Base-by-base conservation (phyloP, 2,797 vertebrate genomes). In the Spinus pinus region DNA sequence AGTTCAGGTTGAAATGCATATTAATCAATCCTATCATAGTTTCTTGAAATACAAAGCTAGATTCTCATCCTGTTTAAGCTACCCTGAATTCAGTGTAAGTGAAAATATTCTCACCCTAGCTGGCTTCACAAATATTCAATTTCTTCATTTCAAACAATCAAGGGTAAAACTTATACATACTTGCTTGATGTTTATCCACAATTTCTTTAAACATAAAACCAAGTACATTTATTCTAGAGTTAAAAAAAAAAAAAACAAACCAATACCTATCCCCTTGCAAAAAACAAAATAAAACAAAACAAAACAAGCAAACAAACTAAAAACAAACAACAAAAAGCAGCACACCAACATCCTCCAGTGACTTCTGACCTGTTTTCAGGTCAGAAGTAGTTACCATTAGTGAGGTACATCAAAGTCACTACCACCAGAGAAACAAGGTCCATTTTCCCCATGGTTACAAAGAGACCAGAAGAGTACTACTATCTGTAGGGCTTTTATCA, bases 391-490 rank as follows among this genome's bases (percentile, higher is more conserved):
- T 67, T 49, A 49, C 44, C 28, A 33, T 85, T 82, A 84, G 47
- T 84, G n/a, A 85, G 37, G 41, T 66, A 80, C 37, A 66, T 51
- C 42, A 54, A 79, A 93, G 78, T 70, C 81, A 79, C 78, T 51
- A n/a, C 12, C 2, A 6, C 21, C 33, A 42, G 51, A 79, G 62
- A 90, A 93, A 92, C 28, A 30, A 42, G 15, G 27, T 83, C 56
- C 24, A 41, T 82, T 91, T 89, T 89, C 61, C 19, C 53, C 72
- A 77, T 30, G 30, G 27, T 94, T 67, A 80, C 72, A 88, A 77
- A 73, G 47, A 94, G 64, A 84, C 27, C 58, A 88, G 37, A 84
- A 88, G 73, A 77, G 24, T 62, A 72, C 33, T 30, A 66, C 10
- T 49, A 17, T 53, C 73, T 75, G 37, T 46, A 75, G 64, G 58